Base-by-base conservation (phyloP, 1,140 invertebrate genomes). In the Magallana angulata region DNA sequence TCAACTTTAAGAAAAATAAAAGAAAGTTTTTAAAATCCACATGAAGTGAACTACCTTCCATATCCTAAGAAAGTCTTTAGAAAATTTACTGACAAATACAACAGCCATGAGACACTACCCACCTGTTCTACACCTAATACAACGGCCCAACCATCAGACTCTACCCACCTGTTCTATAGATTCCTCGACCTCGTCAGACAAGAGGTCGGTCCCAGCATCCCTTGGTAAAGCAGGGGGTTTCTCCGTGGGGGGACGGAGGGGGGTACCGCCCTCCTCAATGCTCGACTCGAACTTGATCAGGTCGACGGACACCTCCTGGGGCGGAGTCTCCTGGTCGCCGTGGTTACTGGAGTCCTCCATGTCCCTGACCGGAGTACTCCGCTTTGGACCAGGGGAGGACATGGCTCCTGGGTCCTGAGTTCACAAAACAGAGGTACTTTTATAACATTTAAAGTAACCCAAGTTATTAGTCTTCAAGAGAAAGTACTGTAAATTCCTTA, bases 241-340 rank as follows among this genome's bases (percentile, higher is more conserved):
- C 56, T 84, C 57, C 11, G 82, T 48, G 7, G 82, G 82, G 12
- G 82, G 82, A 14, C 30, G 8, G 11, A 84, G 57, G 14, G 48
- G 57, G 14, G 14, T 59, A 9, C n/a, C 16, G 1, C 82, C 48
- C n/a, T 84, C 82, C 7, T 84, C 82, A 30, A 18, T 9, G 60
- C 82, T 84, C 6, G 57, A 36, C n/a, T 84, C 82, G 14, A 84
- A 84, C 56, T 59, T 60, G 2, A 84, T 84, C 82, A 84, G 24
- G 58, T 84, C 57, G 1, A 62, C 58, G 9, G 82, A 84, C 12
- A 14, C 24, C 24, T 84, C 82, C 82, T 84, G 48, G 48, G 57
- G 48, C 36, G 3, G 24, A 2, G 1, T 76, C 24, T 48, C 24
- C 68, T 30, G 68, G 68, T 76, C 36, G 14, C 68, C 8, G 7